A percentile compares a stretch with the other conserved stretches of the same genome.
Evolutionary conservation across 2,113 vertebrate species (phyloP).

Genomic region (Phaethon lepturus): DNA sequence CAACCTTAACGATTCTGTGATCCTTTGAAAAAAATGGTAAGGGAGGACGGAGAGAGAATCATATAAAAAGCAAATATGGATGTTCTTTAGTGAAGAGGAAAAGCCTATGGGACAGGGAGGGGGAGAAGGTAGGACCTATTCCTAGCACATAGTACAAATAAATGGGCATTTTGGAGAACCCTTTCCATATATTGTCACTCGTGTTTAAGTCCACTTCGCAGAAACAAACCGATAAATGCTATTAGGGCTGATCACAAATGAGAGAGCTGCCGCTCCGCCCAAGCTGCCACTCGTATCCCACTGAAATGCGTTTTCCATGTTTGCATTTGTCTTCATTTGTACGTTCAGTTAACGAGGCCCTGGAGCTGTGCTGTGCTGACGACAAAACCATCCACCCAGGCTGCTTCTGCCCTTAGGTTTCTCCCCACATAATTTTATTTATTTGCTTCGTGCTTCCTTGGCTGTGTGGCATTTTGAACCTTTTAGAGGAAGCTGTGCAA

Average conservation of each 20-base stretch:
- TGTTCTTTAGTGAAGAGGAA: neutral
- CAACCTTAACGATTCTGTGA: no score
- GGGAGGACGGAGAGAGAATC: neutral
- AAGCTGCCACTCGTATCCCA: accelerated
- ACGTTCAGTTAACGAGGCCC: neutral
- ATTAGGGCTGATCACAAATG: neutral
- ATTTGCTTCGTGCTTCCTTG: neutral
- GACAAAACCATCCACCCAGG: neutral
- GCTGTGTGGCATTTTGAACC: neutral
- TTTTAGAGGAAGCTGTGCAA: conserved; percentile 48
- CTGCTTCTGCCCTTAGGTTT: conserved; percentile 8
- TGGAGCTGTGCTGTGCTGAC: neutral
- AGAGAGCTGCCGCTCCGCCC: accelerated
- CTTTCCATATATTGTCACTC: neutral
- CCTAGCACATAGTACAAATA: neutral
- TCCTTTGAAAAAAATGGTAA: neutral
- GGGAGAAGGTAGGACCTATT: neutral
- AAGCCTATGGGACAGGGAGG: neutral
- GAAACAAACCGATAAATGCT: neutral
- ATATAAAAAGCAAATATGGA: neutral
- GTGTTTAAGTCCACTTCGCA: neutral
- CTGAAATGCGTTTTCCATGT: neutral
- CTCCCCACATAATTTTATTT: neutral
- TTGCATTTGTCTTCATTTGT: conserved; percentile 17
- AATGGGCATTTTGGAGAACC: neutral